Base-by-base conservation (phyloP, 2,113 vertebrate species). In the Macquaria ambigua region DNA sequence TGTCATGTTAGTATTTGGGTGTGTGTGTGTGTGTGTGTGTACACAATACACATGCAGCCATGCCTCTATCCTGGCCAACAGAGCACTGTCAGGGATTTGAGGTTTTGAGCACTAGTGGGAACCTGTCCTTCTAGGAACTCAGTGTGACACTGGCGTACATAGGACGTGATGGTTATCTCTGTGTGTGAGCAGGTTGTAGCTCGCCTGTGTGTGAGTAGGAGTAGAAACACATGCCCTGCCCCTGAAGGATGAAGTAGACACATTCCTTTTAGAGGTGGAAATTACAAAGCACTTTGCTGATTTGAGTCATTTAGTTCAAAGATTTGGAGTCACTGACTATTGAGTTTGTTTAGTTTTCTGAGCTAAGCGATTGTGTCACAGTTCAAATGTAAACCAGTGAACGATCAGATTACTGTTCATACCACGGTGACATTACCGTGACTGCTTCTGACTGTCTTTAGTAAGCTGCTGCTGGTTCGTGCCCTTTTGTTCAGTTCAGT, bases 121-220 rank as follows among this genome's bases (percentile, higher is more conserved):
- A 88, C 84, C 77, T 81, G 79, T 87, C 84, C 61, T 61, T 87
- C 63, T 52, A 71, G 69, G 77, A 86, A 56, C 72, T 28, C n/a
- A 43, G 55, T 25, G 31, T 61, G n/a, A 88, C 75, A 68, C 58
- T 39, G 75, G 16, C 12, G n/a, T 15, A 46, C 53, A 56, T 31
- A 28, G 59, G 62, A 37, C 48, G 56, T 59, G 87, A 85, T 90
- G 74, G 52, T 74, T 87, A 86, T 90, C 74, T 34, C 50, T 63
- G 72, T 56, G 63, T 56, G 70, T 64, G 70, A 75, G 87, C 87
- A 90, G 78, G 93, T 86, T 62, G 53, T 41, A 79, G 68, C 92
- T 83, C 28, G 88, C 71, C 68, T 46, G 41, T 67, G 69, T 75
- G 53, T 25, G 66, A 70, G 73, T 58, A 59, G 50, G 62, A 34